Evolutionary conservation across 2,888 invertebrate species (phyloP).

Genomic region (Morpho achilles): DNA sequence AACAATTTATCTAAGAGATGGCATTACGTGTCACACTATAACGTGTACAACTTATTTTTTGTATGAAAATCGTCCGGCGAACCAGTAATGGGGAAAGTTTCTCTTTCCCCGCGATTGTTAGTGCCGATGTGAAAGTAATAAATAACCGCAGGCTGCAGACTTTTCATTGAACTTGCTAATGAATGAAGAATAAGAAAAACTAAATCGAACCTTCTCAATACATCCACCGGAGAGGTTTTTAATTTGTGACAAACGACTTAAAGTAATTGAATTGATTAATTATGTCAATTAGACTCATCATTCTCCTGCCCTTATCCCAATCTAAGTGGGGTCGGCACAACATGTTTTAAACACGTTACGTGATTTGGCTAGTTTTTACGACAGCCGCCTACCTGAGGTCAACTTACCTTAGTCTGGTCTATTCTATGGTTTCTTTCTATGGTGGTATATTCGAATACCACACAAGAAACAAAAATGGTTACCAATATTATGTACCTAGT

Average conservation of each 20-base stretch:
- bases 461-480: no score
- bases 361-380: no score
- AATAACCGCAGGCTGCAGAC: constrained; percentile 71
- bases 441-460: no score
- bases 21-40: constrained; percentile 64
- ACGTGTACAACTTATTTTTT: constrained; percentile 67
- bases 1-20: constrained; percentile 54
- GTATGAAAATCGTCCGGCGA: constrained; percentile 66
- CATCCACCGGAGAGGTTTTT: constrained; percentile 33
- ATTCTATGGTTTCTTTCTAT: no score
- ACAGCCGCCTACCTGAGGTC: no score
- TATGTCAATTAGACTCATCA: no score
- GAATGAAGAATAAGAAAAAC: constrained; percentile 75
- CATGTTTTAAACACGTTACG: no score
- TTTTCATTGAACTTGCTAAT: constrained; percentile 79
- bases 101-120: constrained; percentile 71
- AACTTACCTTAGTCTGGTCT: no score
- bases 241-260: constrained; percentile 57
- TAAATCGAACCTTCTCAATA: constrained; percentile 56
- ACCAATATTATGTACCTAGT: no score
- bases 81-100: constrained; percentile 73
- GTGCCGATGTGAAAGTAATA: constrained; percentile 73
- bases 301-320: no score
- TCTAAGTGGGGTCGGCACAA: no score
- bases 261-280: no score